Base-by-base conservation (phyloP, 1,140 invertebrate species). In the Mizuhopecten yessoensis region DNA sequence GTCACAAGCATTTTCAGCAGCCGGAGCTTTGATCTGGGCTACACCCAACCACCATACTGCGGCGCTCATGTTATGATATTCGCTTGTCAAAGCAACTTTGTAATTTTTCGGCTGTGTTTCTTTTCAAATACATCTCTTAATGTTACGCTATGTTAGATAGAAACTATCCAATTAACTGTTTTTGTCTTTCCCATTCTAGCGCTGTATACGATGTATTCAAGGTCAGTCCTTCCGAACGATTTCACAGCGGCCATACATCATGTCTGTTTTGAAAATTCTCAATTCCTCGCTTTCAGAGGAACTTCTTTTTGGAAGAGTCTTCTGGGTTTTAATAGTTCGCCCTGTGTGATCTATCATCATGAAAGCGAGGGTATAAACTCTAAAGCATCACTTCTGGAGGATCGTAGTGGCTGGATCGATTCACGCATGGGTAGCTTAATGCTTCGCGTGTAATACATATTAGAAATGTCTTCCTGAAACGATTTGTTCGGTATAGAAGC, bases 201-300 rank as follows among this genome's bases (percentile, higher is more conserved):
- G 45, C 1, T n/a, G n/a, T 57, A 20, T 57, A 75, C 29, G 57
- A 7, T 29, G 15, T 75, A 23, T 75, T 75, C 57, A 75, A 75
- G 57, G 57, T 75, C 57, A 75, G 29, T 29, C 29, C 17, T 0
- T 29, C 11, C 23, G 57, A 75, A 29, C 57, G 57, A 5, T 75
- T 75, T 75, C 0, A 0, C 57, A 75, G 57, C n/a, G 29, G 29
- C 57, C n/a, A 75, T 75, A 75, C 23, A 75, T 75, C 57, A 75
- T 75, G 57, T 75, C n/a, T 75, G 57, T 75, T 75, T 75, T 75
- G 29, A 75, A 75, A 29, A 75, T 75, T 75, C n/a, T n/a, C 57
- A 75, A 29, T 29, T n/a, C 57, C 17, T 2, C 0, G 23, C 20
- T 29, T 75, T 29, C 5, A 75, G 57, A n/a, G 29, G 15, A 75